Percentiles rank a stretch among this genome's conserved stretches.
These are phyloP conservation scores for Ceramica pisi DNA, from an alignment of 2,888 invertebrate species.

Conservation along the genomic window DNA sequence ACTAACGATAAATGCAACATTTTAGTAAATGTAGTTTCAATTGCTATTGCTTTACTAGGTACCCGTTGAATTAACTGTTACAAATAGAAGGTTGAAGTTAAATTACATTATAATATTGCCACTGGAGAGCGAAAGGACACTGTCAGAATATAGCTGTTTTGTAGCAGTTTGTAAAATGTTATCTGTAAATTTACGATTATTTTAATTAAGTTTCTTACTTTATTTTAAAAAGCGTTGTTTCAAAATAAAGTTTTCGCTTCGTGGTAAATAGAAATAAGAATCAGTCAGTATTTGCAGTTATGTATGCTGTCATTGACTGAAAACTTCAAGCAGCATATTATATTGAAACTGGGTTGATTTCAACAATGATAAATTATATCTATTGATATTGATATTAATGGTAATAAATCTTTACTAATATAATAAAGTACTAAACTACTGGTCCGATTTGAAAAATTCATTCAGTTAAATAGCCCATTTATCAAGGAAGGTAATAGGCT, in stretches of 20 bases:
- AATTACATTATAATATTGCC: not conserved
- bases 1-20: conserved; percentile 55
- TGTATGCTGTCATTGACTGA: not conserved
- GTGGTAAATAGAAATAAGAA: not conserved
- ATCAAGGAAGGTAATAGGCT: too few relatives aligned
- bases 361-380: not conserved
- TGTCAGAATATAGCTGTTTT: not conserved
- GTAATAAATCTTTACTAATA: too few relatives aligned
- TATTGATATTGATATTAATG: not conserved
- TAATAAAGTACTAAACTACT: too few relatives aligned
- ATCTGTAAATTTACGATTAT: not conserved
- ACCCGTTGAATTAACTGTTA: conserved; percentile 16
- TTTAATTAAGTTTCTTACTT: too few relatives aligned
- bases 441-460: too few relatives aligned
- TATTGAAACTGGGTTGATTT: not conserved
- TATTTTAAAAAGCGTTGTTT: too few relatives aligned
- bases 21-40: conserved; percentile 48
- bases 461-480: too few relatives aligned
- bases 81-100: not conserved
- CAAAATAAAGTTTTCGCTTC: not conserved
- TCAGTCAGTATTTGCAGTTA: not conserved
- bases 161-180: not conserved
- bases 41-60: conserved; percentile 10
- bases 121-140: not conserved
- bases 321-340: not conserved